Base-by-base conservation (phyloP, 2,113 vertebrate species). In the Pelecanus crispus region DNA sequence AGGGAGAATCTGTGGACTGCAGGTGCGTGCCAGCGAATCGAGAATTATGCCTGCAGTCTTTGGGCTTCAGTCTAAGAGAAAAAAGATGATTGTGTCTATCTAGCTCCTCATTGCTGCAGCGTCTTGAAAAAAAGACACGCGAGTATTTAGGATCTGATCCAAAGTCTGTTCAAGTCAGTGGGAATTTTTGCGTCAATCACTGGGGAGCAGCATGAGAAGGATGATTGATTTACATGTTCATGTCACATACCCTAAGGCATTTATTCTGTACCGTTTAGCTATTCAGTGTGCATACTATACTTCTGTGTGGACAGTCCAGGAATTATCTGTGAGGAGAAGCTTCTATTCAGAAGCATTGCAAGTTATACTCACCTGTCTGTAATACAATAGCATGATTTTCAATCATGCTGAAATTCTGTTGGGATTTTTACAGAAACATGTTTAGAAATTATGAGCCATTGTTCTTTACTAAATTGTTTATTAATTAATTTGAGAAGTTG, bases 21-120 rank as follows among this genome's bases (percentile, higher is more conserved):
- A 0, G 25, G 24, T 73, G 29, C 3, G 1, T 81, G 68, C 36
- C 55, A 78, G 53, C 29, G 84, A 73, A 47, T n/a, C 0, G 0
- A 89, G 68, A 89, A 45, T 47, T 66, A 63, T 29, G 19, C 50
- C 59, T 78, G 72, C 34, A n/a, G 22, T 65, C 56, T 47, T 79
- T 68, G n/a, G 42, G 20, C n/a, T 93, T 63, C 47, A 28, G 38
- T 42, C 42, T 50, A 42, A 58, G 20, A 72, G 65, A 52, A 84
- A 47, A 36, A 63, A 36, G 13, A 7, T 0, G 3, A 4, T 40
- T 0, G 0, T 40, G 70, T 56, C 80, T 81, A 7, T 50, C 49
- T 36, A 5, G 26, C 25, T 20, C 17, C 42, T 88, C 29, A 26
- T 34, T 79, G n/a, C 72, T 86, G 40, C 31, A 70, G 36, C 0